Base-by-base conservation (phyloP, 2,888 invertebrate species). In the Tridacna crocea region DNA sequence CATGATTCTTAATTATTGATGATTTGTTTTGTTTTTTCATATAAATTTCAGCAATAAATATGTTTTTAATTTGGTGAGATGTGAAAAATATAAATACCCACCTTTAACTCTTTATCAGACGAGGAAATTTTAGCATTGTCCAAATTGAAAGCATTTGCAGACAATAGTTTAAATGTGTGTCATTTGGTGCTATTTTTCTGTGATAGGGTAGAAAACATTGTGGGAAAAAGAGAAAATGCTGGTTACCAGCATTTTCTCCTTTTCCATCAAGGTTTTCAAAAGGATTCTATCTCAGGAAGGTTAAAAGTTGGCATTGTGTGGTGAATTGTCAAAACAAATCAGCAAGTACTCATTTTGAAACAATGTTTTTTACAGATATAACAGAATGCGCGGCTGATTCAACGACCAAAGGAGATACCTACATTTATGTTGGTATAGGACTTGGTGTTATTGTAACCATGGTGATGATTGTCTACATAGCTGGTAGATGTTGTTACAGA, bases 401-500 rank as follows among this genome's bases (percentile, higher is more conserved):
- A 24, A 13, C 22, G 13, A 13, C 19, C 1, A 70, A 70, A 26
- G 51, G 70, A 22, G 48, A 70, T 26, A 51, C 70, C 22, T 70
- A 70, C 24, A 70, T 70, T 1, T 70, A 70, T 51, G 70, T 70
- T n/a, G 70, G 70, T n/a, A 22, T 51, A 24, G 70, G 48, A 10
- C 70, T 70, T 24, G 70, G 51, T n/a, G 70, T 70, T 10, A 6
- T 70, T 0, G 70, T 70, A 24, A 26, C 51, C 48, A 48, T 70
- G 22, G 70, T 70, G 12, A 70, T 70, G 70, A 36, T 51, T 11
- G 26, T 70, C 13, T 70, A 70, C 51, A 51, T 70, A 22, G 48
- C 70, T 51, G 70, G 70, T 2, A n/a, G 70, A 11, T 70, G 70
- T 26, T 70, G 70, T 24, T 70, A 70, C 26, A 48, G 70, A 15